Evolutionary conservation across 1,140 invertebrate species (phyloP).

Genomic region (Drosophila busckii): DNA sequence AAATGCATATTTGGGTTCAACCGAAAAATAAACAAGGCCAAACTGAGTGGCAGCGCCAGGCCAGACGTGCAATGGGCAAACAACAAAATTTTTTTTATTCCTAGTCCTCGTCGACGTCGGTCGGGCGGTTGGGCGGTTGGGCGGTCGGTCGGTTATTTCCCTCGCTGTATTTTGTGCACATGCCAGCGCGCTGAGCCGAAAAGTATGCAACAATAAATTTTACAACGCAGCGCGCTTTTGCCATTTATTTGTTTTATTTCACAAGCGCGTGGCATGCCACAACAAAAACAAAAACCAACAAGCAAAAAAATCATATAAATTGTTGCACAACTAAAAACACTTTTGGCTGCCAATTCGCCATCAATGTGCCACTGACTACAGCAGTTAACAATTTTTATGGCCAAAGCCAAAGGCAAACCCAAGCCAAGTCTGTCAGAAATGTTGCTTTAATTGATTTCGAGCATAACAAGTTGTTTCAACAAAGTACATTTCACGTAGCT

Average conservation of each 20-base stretch:
- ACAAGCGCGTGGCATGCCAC: neutral
- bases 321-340: constrained; percentile 62
- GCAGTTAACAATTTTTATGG: too few species aligned
- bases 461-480: too few species aligned
- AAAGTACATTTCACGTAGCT: neutral
- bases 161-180: constrained; percentile 2
- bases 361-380: too few species aligned
- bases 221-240: constrained; percentile 41
- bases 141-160: too few species aligned
- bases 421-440: too few species aligned
- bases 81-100: constrained; percentile 29
- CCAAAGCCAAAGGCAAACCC: too few species aligned
- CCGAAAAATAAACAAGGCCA: constrained; percentile 67
- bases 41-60: neutral
- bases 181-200: constrained; percentile 64
- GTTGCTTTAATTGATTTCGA: too few species aligned
- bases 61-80: neutral
- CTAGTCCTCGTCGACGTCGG: too few species aligned
- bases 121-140: too few species aligned
- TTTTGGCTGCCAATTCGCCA: constrained; percentile 69
- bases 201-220: constrained; percentile 74
- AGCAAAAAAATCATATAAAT: constrained; percentile 44
- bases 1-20: constrained; percentile 74
- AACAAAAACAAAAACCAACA: neutral
- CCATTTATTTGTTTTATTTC: constrained; percentile 46